Conservation (phyloP, 1,140 invertebrate species). For the Drosophila punjabiensis region DNA sequence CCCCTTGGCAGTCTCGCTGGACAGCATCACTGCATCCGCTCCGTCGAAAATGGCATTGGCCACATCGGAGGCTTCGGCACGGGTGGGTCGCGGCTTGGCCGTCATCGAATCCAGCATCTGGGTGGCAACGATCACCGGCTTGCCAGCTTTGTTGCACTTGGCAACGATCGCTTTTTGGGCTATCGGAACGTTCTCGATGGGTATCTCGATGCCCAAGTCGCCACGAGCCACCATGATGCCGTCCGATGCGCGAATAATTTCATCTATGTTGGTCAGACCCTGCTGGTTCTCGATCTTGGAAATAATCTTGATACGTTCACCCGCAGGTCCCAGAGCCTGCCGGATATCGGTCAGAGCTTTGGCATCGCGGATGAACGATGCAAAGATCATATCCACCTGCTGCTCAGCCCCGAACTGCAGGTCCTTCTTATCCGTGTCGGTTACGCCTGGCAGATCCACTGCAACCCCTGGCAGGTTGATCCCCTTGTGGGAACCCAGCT, state of each 20-base stretch:
- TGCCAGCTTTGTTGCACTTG: slow-evolving; percentile 95
- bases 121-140: slow-evolving; percentile 98
- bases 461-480: slow-evolving; percentile 97
- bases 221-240: slow-evolving; percentile 99
- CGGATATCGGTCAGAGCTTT: slow-evolving; percentile 95
- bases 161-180: slow-evolving; percentile 98
- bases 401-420: slow-evolving; percentile 97
- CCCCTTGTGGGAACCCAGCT: slow-evolving; percentile 96
- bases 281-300: slow-evolving; percentile 99
- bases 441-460: slow-evolving; percentile 98
- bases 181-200: slow-evolving; percentile 98
- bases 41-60: slow-evolving; percentile 99
- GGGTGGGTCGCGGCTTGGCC: slow-evolving; percentile 96
- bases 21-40: slow-evolving; percentile 98
- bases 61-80: slow-evolving; percentile 98
- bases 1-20: slow-evolving; percentile 99
- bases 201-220: slow-evolving; percentile 98
- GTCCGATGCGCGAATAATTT: slow-evolving; percentile 96
- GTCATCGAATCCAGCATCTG: slow-evolving; percentile 99
- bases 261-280: slow-evolving; percentile 96
- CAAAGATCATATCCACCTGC: slow-evolving; percentile 98
- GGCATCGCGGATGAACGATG: slow-evolving; percentile 98
- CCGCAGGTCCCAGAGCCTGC: slow-evolving; percentile 94
- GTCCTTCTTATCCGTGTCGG: slow-evolving; percentile 98
- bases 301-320: slow-evolving; percentile 96